Percentiles rank a stretch among this genome's conserved stretches.
phyloP scores from a whole-genome alignment of 2,113 vertebrate species.

The Fregetta grallaria region DNA sequence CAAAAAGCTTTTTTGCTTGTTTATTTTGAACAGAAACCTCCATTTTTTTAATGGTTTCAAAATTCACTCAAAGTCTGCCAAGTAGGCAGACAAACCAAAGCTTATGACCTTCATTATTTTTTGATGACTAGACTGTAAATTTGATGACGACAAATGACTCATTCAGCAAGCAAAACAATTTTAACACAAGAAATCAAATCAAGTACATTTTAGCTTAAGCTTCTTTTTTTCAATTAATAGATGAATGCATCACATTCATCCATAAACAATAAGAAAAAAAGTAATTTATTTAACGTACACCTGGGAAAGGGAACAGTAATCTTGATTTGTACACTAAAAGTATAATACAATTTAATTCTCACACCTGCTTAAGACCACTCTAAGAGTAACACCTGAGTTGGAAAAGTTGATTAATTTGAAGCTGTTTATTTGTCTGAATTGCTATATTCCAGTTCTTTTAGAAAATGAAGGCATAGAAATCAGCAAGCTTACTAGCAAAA shows the following conservation, averaged over 20 bases:
- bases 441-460: neutral
- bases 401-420: slow-evolving; percentile 59
- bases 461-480: neutral
- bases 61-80: neutral
- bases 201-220: slow-evolving; percentile 38
- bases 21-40: neutral
- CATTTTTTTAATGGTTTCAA: neutral
- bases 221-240: slow-evolving; percentile 58
- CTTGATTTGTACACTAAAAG: slow-evolving; percentile 54
- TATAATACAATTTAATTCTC: slow-evolving; percentile 71
- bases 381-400: slow-evolving; percentile 7
- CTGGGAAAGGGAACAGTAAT: slow-evolving; percentile 67
- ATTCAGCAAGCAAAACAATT: slow-evolving; percentile 35
- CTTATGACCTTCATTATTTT: neutral
- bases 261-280: slow-evolving; percentile 48
- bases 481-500: neutral
- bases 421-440: neutral
- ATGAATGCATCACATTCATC: slow-evolving; percentile 51
- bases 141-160: slow-evolving; percentile 18
- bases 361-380: slow-evolving; percentile 55
- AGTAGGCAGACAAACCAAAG: neutral
- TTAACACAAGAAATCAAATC: neutral
- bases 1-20: neutral
- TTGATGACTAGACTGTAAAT: neutral
- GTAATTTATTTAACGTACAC: slow-evolving; percentile 75